phyloP scores from a whole-genome alignment of 1,140 invertebrate species.

The Portunus trituberculatus region DNA sequence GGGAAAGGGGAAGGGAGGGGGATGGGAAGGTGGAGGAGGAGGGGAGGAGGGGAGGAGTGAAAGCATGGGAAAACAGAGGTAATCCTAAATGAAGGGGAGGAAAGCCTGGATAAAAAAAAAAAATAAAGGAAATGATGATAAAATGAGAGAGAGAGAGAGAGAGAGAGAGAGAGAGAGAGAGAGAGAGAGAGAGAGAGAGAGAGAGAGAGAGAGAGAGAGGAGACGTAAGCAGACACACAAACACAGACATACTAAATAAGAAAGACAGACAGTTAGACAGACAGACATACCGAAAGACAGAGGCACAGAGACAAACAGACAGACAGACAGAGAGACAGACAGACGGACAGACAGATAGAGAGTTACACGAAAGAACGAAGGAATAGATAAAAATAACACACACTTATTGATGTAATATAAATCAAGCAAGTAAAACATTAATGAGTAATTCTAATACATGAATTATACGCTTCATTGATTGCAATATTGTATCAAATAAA shows the following conservation, averaged over 20 bases:
- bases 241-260: neutral
- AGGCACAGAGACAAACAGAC: neutral
- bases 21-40: neutral
- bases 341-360: too few relatives aligned
- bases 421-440: too few relatives aligned
- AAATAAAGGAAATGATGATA: neutral
- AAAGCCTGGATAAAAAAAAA: neutral
- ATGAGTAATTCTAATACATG: too few relatives aligned
- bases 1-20: too few relatives aligned
- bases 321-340: too few relatives aligned
- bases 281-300: neutral
- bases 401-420: too few relatives aligned
- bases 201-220: conserved; percentile 47
- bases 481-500: too few relatives aligned
- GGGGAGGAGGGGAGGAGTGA: too few relatives aligned
- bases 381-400: too few relatives aligned
- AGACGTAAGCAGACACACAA: neutral
- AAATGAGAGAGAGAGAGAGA: conserved; percentile 8
- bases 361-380: too few relatives aligned
- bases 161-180: conserved; percentile 48
- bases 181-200: conserved; percentile 48
- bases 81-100: neutral
- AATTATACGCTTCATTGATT: too few relatives aligned
- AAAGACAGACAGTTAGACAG: neutral
- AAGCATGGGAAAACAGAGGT: neutral